Conservation (phyloP, 2,888 invertebrate genomes). For the Odontothrips loti region DNA sequence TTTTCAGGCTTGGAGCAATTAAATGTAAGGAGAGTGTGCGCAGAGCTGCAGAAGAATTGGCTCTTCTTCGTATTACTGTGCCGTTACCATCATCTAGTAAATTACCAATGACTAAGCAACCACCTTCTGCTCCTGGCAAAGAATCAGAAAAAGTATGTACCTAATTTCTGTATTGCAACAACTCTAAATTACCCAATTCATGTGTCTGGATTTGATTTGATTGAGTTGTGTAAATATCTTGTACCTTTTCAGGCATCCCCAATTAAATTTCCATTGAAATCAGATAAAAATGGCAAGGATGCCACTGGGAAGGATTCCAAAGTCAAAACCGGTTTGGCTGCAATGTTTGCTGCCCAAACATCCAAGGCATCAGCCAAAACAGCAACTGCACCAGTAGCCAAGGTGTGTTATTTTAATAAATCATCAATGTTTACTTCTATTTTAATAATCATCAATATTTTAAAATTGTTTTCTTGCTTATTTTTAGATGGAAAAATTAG, state of each 20-base stretch:
- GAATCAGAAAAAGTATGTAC: neutral
- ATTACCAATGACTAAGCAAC: neutral
- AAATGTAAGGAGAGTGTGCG: neutral
- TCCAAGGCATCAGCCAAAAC: neutral
- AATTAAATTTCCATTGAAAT: neutral
- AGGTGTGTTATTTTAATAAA: neutral
- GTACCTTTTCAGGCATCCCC: neutral
- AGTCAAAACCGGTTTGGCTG: neutral
- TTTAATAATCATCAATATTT: neutral
- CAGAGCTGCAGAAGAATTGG: conserved; percentile 1
- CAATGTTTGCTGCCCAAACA: conserved; percentile 5
- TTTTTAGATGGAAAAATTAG: neutral
- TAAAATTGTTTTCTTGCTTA: neutral
- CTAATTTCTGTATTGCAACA: neutral
- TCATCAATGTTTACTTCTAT: neutral
- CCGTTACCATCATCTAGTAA: neutral
- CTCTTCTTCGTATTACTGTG: neutral
- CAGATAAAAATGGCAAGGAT: neutral
- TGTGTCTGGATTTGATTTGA: neutral
- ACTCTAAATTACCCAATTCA: neutral
- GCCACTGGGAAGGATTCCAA: neutral
- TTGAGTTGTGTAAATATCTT: neutral
- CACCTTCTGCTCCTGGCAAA: neutral
- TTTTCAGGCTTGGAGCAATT: neutral
- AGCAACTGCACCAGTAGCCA: neutral